A percentile compares a stretch with the other conserved stretches of the same genome.
Conservation (phyloP, 1,140 invertebrate species). For the Hyles vespertilio region DNA sequence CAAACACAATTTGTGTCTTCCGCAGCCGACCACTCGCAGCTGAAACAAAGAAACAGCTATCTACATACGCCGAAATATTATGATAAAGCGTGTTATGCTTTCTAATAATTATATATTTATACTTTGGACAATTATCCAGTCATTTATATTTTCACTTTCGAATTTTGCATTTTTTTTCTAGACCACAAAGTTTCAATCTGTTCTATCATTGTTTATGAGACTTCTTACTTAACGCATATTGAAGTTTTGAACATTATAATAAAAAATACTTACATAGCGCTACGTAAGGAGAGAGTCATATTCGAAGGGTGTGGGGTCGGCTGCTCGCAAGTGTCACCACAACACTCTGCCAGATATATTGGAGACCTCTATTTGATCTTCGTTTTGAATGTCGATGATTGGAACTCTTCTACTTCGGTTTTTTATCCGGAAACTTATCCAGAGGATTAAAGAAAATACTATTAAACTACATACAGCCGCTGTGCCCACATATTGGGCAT, state of each 20-base stretch:
- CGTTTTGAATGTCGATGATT: slow-evolving; percentile 54
- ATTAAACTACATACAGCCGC: slow-evolving; percentile 45
- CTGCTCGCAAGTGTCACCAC: slow-evolving; percentile 81
- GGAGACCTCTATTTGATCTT: slow-evolving; percentile 82
- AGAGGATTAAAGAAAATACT: slow-evolving; percentile 63
- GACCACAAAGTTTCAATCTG: too few relatives aligned
- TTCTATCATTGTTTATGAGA: too few relatives aligned
- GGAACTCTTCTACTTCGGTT: slow-evolving; percentile 60
- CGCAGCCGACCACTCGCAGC: slow-evolving; percentile 61
- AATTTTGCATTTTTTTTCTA: too few relatives aligned
- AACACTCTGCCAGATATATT: slow-evolving; percentile 81
- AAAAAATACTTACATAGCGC: slow-evolving; percentile 59
- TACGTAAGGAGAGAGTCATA: slow-evolving; percentile 77
- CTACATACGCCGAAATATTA: too few relatives aligned
- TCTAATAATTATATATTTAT: too few relatives aligned
- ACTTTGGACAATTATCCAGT: too few relatives aligned
- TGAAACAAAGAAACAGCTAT: slow-evolving; percentile 39
- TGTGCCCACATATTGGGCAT: slow-evolving; percentile 57
- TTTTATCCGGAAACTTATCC: slow-evolving; percentile 63
- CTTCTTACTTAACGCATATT: too few relatives aligned
- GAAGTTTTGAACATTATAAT: too few relatives aligned
- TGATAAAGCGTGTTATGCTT: too few relatives aligned
- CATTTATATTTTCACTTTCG: too few relatives aligned
- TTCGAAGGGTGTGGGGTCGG: slow-evolving; percentile 75
- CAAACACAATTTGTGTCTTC: slow-evolving; percentile 37